phyloP scores from a whole-genome alignment of 2,797 vertebrate species.

The Cirrhinus molitorella region DNA sequence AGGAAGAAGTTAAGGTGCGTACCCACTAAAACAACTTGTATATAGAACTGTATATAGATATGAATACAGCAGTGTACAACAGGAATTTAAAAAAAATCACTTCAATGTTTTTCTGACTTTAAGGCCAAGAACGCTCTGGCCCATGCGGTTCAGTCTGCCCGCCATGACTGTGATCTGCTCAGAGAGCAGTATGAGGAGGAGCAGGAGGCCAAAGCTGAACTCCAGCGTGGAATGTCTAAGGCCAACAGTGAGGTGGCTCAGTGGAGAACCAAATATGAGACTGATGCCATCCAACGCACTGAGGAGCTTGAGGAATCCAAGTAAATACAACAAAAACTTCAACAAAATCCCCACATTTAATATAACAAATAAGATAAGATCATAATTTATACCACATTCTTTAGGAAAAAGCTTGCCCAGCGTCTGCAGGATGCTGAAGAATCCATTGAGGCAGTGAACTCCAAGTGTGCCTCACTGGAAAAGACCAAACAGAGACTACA shows the following conservation, averaged over 20 bases:
- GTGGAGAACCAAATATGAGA: conserved; percentile 87
- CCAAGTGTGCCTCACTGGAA: conserved; percentile 84
- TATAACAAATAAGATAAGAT: background rate
- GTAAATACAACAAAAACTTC: conserved; percentile 40
- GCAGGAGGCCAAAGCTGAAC: conserved; percentile 79
- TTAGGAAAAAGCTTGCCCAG: conserved; percentile 84
- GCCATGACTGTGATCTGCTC: conserved; percentile 76
- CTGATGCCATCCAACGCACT: conserved; percentile 84
- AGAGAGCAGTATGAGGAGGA: conserved; percentile 79
- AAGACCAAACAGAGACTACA: conserved; percentile 86
- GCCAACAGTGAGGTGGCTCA: conserved; percentile 87
- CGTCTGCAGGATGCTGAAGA: conserved; percentile 84
- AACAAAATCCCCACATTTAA: background rate
- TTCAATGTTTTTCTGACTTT: too few species aligned
- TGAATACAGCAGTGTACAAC: background rate
- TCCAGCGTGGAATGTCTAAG: conserved; percentile 83
- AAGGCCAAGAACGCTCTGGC: too few species aligned
- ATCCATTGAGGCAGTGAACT: conserved; percentile 81
- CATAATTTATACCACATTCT: background rate
- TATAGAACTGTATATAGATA: conserved; percentile 63
- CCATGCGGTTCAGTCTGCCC: too few species aligned
- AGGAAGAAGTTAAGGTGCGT: too few species aligned
- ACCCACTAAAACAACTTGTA: background rate
- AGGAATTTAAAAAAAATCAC: too few species aligned
- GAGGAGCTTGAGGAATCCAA: conserved; percentile 67